Conservation (phyloP, 1,140 invertebrate genomes). For the Dolichoris vasculosae region DNA sequence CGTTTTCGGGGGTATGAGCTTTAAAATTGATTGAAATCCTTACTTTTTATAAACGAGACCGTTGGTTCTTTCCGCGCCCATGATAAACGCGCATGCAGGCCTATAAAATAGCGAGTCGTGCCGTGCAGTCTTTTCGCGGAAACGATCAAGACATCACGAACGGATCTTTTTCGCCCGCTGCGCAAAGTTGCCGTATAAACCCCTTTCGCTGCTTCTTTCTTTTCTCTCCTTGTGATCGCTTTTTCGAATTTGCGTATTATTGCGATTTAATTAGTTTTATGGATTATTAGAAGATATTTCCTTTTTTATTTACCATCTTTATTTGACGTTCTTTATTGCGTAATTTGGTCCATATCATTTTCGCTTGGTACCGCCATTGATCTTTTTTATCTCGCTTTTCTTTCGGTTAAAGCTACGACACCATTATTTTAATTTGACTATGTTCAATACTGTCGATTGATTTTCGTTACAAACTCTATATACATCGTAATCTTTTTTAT, state of each 20-base stretch:
- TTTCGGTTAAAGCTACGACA: background rate
- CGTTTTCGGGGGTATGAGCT: background rate
- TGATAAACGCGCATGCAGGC: constrained; percentile 58
- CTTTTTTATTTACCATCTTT: background rate
- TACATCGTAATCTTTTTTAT: background rate
- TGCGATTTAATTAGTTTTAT: constrained; percentile 14
- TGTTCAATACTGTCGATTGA: background rate
- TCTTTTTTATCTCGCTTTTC: background rate
- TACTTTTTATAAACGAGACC: background rate
- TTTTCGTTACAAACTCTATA: background rate
- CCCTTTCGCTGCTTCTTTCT: no score
- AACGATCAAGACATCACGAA: constrained; percentile 65
- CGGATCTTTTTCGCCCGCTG: constrained; percentile 34
- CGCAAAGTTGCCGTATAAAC: background rate
- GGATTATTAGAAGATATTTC: constrained; percentile 3
- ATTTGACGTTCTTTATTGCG: background rate
- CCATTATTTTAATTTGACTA: background rate
- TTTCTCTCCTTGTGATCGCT: background rate
- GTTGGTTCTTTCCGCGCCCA: constrained; percentile 31
- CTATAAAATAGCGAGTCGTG: constrained; percentile 68
- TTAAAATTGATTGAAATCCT: background rate
- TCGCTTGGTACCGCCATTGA: background rate
- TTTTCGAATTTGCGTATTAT: background rate
- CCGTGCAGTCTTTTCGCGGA: constrained; percentile 50
- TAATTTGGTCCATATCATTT: background rate